A percentile compares a stretch with the other conserved stretches of the same genome.
Evolutionary conservation across 2,797 vertebrate genomes (phyloP).

Genomic region (Platalea minor): DNA sequence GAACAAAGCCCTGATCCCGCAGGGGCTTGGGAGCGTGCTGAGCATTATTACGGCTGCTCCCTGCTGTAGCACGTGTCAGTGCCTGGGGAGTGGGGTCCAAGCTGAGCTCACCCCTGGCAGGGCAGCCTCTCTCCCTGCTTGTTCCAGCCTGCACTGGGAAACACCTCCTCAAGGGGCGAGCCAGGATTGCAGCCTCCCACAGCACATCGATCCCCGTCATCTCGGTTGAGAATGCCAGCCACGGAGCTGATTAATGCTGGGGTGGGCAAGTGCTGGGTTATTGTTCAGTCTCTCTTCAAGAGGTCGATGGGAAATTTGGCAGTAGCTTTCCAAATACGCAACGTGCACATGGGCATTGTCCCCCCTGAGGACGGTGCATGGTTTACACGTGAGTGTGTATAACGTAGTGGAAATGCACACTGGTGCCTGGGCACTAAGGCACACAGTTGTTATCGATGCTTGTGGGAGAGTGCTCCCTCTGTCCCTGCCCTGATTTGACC

Average conservation of each 20-base stretch:
- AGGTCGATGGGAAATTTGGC: conserved; percentile 61
- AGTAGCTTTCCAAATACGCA: not conserved
- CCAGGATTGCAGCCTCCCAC: conserved; percentile 46
- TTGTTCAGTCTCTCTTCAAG: conserved; percentile 51
- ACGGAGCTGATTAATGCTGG: conserved; percentile 52
- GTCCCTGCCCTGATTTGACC: conserved; percentile 42
- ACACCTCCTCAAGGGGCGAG: conserved; percentile 23
- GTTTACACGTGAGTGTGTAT: not conserved
- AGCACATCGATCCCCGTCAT: conserved; percentile 39
- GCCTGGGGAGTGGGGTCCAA: not conserved
- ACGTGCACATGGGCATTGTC: not conserved
- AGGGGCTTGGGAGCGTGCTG: not conserved
- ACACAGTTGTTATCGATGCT: rapidly evolving
- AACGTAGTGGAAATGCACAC: not conserved
- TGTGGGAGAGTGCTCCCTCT: not conserved
- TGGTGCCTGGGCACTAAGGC: not conserved
- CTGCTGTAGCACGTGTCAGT: rapidly evolving
- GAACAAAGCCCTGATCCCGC: conserved; percentile 29
- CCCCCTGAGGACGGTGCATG: not conserved
- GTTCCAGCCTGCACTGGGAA: not conserved
- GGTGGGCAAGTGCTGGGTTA: conserved; percentile 57
- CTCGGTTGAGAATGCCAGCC: conserved; percentile 42
- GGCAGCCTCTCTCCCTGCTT: not conserved
- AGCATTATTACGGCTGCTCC: not conserved
- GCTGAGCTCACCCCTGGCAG: not conserved